Percentiles rank a stretch among this genome's conserved stretches.
Conservation (phyloP, 2,113 vertebrate genomes). For the Rhea pennata region DNA sequence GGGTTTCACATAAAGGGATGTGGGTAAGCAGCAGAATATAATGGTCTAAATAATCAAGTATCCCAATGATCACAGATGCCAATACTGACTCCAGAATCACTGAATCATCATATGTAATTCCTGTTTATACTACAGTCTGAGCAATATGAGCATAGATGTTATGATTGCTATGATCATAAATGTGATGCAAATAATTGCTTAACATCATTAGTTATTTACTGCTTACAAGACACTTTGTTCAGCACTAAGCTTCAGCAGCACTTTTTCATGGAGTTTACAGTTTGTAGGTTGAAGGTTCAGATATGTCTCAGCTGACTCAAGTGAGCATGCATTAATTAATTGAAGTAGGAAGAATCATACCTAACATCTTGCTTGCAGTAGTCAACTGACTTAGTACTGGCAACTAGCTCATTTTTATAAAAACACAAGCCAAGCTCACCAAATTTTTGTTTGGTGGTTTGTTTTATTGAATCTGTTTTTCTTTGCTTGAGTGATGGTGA, state of each 20-base stretch:
- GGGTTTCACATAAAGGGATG: background rate
- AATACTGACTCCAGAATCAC: too few relatives aligned
- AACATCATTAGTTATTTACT: background rate
- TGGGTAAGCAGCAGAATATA: too few relatives aligned
- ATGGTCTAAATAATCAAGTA: background rate
- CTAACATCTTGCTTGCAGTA: background rate
- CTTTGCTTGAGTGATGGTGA: too few relatives aligned
- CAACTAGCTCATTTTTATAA: background rate
- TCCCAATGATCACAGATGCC: background rate
- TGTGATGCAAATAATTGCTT: background rate
- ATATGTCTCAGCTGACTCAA: background rate
- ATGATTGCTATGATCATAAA: background rate
- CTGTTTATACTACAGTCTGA: accelerated
- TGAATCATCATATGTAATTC: background rate
- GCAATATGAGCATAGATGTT: accelerated
- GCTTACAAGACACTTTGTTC: background rate
- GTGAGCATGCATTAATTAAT: background rate
- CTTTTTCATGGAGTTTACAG: background rate
- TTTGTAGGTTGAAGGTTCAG: background rate
- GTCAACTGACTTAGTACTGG: background rate
- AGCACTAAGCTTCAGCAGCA: background rate
- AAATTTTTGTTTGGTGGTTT: background rate
- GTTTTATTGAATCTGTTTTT: too few relatives aligned
- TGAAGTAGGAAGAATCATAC: background rate
- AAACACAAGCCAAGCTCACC: background rate